Base-by-base conservation (phyloP, 2,113 vertebrate genomes). In the Zosterops hypoxanthus region DNA sequence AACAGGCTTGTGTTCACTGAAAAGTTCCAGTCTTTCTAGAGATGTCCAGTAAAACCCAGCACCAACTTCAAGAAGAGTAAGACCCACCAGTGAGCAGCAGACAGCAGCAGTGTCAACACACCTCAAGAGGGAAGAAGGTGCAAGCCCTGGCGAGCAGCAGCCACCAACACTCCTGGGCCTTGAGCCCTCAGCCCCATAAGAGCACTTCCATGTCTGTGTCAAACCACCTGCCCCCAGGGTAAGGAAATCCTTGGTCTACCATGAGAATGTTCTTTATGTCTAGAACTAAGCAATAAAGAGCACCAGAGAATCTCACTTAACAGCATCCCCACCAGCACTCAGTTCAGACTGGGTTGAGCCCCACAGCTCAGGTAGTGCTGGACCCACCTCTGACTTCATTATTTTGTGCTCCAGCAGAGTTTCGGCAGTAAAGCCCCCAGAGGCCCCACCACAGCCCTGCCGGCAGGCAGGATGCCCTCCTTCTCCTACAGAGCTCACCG, bases 161-260 rank as follows among this genome's bases (percentile, higher is more conserved):
- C 16, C 50, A 23, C 22, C 13, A 39, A 34, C 8, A 7, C 22
- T 34, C 26, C 24, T 7, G 14, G 14, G 47, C 65, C 29, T 52
- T 0, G 0, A 77, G 23, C 14, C 12, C 24, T 26, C 10, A 36
- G 18, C 8, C 29, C 23, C 1, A 1, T 12, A 83, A 36, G 1
- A 59, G 26, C 47, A 71, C 11, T 14, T 5, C 2, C 2, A 2
- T 5, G 15, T 52, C 76, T 24, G 11, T 1, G 0, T 29, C 41
- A 73, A 69, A 70, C 6, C 4, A 1, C 55, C 23, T 26, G 33
- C 41, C 29, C 46, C 16, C 42, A 17, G 33, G n/a, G 11, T 2
- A 56, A 56, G 63, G 11, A 59, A 83, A 92, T 72, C 14, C 5
- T 50, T 8, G 14, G 16, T 55, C 47, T 64, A 59, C 47, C 31